phyloP scores from a whole-genome alignment of 2,797 vertebrate genomes.

The Etheostoma nigrum region DNA sequence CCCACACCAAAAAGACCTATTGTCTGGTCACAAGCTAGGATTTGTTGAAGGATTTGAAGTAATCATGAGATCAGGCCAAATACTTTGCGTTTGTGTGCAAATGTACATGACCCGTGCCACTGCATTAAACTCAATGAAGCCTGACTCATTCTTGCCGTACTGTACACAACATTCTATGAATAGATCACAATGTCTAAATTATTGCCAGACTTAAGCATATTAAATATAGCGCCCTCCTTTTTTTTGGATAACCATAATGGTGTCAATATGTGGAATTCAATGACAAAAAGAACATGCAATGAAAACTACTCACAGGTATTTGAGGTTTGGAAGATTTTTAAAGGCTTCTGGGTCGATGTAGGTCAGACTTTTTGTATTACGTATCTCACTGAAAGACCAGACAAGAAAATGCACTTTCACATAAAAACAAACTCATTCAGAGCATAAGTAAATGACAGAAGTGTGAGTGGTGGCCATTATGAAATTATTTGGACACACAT shows the following conservation, averaged over 20 bases:
- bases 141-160: constrained; percentile 22
- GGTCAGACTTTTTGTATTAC: constrained; percentile 90
- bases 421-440: constrained; percentile 6
- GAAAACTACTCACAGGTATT: constrained; percentile 92
- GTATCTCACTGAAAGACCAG: constrained; percentile 90
- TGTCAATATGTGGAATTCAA: constrained; percentile 29
- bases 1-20: neutral
- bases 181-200: constrained; percentile 37
- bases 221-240: constrained; percentile 21
- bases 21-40: neutral
- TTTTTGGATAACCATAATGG: constrained; percentile 14
- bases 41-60: constrained; percentile 2
- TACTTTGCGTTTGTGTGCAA: neutral
- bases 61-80: neutral
- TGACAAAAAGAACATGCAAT: neutral
- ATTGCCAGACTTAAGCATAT: constrained; percentile 37
- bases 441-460: constrained; percentile 6
- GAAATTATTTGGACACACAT: constrained; percentile 10
- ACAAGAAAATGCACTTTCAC: neutral
- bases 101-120: neutral
- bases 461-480: neutral
- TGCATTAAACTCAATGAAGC: constrained; percentile 28
- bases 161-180: constrained; percentile 20
- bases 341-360: constrained; percentile 91
- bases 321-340: constrained; percentile 90